Percentiles rank a stretch among this genome's conserved stretches.
These are phyloP conservation scores for Lamprotornis superbus DNA, from an alignment of 2,113 vertebrate genomes.

Conservation along the genomic window DNA sequence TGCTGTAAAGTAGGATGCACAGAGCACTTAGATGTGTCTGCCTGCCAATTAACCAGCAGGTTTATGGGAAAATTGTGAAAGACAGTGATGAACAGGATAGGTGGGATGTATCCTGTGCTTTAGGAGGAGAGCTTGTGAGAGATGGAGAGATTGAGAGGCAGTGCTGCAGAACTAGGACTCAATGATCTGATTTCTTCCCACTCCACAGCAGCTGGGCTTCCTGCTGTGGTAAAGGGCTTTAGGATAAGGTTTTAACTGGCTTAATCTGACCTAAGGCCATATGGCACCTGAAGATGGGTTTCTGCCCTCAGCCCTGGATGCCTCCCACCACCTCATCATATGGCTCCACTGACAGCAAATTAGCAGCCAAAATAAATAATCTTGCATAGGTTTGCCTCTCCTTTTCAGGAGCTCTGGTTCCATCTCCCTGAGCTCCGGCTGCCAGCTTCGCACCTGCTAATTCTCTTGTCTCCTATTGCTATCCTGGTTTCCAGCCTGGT, in stretches of 20 bases:
- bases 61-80: neutral
- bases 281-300: neutral
- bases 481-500: neutral
- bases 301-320: neutral
- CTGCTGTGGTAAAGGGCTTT: neutral
- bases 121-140: neutral
- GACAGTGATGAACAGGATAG: neutral
- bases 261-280: neutral
- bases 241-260: neutral
- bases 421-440: rapidly evolving
- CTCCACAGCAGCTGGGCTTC: rapidly evolving
- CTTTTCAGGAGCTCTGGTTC: neutral
- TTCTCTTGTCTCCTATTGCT: neutral
- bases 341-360: neutral
- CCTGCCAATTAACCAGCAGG: neutral
- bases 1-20: neutral
- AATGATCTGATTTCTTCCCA: neutral
- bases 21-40: neutral
- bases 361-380: neutral
- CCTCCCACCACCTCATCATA: neutral
- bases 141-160: neutral
- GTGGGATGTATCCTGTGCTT: neutral
- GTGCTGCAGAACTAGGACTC: neutral
- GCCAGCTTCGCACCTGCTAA: neutral
- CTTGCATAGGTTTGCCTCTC: neutral